These are phyloP conservation scores for Hestina assimilis DNA, from an alignment of 1,140 invertebrate genomes.

Conservation along the genomic window DNA sequence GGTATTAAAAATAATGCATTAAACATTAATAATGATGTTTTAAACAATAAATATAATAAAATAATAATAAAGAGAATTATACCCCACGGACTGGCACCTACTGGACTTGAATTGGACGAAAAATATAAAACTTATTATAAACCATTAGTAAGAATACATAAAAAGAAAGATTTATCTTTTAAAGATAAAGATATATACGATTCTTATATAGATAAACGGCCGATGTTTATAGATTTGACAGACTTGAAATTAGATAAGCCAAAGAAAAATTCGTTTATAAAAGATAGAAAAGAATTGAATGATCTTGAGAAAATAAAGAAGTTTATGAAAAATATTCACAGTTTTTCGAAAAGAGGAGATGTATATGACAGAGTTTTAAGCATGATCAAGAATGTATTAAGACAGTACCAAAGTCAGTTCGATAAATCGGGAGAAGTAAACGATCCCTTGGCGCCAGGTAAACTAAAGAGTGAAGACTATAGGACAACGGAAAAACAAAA, in stretches of 20 bases:
- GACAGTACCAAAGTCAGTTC: conserved; percentile 1
- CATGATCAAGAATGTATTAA: conserved; percentile 7
- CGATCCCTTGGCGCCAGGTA: conserved; percentile 25
- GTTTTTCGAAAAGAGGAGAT: background rate
- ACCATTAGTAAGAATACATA: conserved; percentile 34
- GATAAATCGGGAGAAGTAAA: conserved; percentile 28
- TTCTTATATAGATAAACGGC: no score
- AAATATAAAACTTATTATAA: conserved; percentile 34
- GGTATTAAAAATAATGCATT: no score
- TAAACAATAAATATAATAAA: conserved; percentile 6
- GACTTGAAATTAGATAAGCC: background rate
- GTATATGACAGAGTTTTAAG: conserved; percentile 8
- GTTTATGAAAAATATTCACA: background rate
- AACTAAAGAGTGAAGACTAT: background rate
- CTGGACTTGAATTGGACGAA: conserved; percentile 28
- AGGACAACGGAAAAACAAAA: conserved; percentile 3
- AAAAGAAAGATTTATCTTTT: conserved; percentile 2
- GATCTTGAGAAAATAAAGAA: background rate
- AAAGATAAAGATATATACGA: background rate
- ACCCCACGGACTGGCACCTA: conserved; percentile 23
- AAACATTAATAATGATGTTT: background rate
- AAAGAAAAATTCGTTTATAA: background rate
- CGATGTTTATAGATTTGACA: background rate
- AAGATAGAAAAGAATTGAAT: background rate
- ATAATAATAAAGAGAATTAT: conserved; percentile 34